Conservation (phyloP, 2,888 invertebrate species). For the Galeopsomyia nigrocyanea region DNA sequence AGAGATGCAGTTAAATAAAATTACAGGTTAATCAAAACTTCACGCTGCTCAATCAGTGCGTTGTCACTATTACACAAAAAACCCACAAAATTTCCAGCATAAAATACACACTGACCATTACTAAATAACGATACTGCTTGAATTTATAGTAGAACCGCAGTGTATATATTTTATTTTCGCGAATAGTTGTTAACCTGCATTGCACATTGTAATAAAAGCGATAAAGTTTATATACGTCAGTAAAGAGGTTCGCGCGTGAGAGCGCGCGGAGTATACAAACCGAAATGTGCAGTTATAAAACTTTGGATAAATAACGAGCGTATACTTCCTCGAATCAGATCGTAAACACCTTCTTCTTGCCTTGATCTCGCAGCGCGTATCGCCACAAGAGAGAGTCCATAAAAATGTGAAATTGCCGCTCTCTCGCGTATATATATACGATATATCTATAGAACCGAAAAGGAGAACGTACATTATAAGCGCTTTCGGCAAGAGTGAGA, state of each 20-base stretch:
- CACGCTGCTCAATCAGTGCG: too few species aligned
- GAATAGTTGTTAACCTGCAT: too few species aligned
- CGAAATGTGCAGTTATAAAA: constrained; percentile 17
- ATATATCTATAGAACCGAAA: neutral
- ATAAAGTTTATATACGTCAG: too few species aligned
- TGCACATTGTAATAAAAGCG: too few species aligned
- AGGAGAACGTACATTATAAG: neutral
- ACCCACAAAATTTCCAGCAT: too few species aligned
- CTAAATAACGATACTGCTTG: neutral
- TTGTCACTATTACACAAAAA: too few species aligned
- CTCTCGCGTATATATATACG: neutral
- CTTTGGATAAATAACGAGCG: constrained; percentile 19
- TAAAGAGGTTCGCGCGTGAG: too few species aligned
- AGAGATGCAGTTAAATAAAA: too few species aligned
- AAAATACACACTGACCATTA: neutral
- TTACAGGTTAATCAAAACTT: too few species aligned
- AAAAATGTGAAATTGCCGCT: constrained; percentile 32
- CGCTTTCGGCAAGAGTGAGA: neutral
- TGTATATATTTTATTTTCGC: too few species aligned
- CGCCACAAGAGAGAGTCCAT: constrained; percentile 1
- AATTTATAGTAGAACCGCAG: neutral
- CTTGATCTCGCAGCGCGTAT: neutral
- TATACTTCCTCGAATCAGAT: constrained; percentile 22
- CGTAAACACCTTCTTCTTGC: constrained; percentile 17
- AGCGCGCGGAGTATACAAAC: too few species aligned